Base-by-base conservation (phyloP, 1,140 invertebrate species). In the Drosophila pallidifrons region DNA sequence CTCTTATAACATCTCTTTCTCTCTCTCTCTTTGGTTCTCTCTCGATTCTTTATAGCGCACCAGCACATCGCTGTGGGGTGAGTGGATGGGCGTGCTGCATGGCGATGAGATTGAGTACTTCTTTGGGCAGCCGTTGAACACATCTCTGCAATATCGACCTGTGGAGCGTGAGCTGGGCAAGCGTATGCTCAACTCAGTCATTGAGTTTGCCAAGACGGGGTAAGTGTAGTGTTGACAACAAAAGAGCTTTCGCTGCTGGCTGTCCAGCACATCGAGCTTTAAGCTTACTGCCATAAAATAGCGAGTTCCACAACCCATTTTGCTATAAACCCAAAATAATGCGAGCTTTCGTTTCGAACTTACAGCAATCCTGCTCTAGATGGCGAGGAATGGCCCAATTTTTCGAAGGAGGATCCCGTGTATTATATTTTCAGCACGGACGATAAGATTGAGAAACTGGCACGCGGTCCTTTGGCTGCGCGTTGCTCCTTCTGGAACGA, bases 41-140 rank as follows among this genome's bases (percentile, higher is more conserved):
- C 32, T 51, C n/a, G 38, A 30, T 65, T 20, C 64, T 64, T 92
- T 96, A 6, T 96, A 99, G 96, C 95, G 97, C 76, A 98, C 97
- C 8, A 97, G 96, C 85, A 96, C 95, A 8, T 97, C 96, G 88
- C 94, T 97, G 25, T 99, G 98, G 98, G 98, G 97, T 13, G 95
- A 97, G 91, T 99, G 98, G 98, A 98, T 99, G 97, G 98, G 98
- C 0, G 98, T 98, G 46, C 96, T 99, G 95, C 98, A 99, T 87
- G 98, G 97, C 2, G 98, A 99, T 91, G 98, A 99, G 93, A 98
- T 99, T 81, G 97, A 98, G 93, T 99, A 98, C 93, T 96, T 99
- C 59, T 99, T 99, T 88, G 98, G 98, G 13, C 96, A 97, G 92
- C 98, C 98, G 3, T 93, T 98, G 61, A 97, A 98, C 93, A 95